Evolutionary conservation across 2,888 invertebrate species (phyloP), one percentile per base, ranked within the genome.

Genomic region (Calliscelio sp.): DNA sequence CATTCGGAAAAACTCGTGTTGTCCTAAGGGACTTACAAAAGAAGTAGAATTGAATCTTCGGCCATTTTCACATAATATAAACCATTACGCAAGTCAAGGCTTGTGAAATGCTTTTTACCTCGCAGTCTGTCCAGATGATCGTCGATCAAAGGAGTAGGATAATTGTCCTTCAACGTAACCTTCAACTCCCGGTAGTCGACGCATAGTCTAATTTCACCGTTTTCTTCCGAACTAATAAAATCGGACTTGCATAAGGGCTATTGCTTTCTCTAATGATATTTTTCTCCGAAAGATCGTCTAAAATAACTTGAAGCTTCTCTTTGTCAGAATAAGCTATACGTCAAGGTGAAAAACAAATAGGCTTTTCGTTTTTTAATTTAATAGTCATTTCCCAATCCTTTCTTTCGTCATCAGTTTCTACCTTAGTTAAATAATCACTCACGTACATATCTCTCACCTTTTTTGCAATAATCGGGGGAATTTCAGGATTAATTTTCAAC

Each of bases 111-210:
- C 18, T 44, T 35, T 24, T 57, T 65, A 22, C 14, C 32, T 24
- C 51, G 53, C 14, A 75, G 18, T 20, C 49, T 18, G 14, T 66
- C 66, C 2, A 75, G 20, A n/a, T 75, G 49, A 22, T 75, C 75
- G 14, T 75, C 57, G 3, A 66, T 75, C 14, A 66, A 16, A 14
- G 57, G 57, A 0, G 66, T 66, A 8, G 83, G 74, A 18, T 49
- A 83, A 61, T 78, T 83, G 14, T 78, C 78, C 63, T 73, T 83
- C 4, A 73, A 14, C 1, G 73, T 83, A 7, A 83, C 74, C 51
- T 83, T 83, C 1, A 83, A 10, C 16, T 65, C 73, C 5, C 78
- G 20, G 14, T 74, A 83, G 18, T 78, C 73, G n/a, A 79, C 22
- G 22, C 83, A 83, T 1, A 79, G 20, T 25, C 70, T 18, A n/a